phyloP scores from a whole-genome alignment of 37 sponge, comb jelly and placozoan genomes.

The Hormiphora californensis region DNA sequence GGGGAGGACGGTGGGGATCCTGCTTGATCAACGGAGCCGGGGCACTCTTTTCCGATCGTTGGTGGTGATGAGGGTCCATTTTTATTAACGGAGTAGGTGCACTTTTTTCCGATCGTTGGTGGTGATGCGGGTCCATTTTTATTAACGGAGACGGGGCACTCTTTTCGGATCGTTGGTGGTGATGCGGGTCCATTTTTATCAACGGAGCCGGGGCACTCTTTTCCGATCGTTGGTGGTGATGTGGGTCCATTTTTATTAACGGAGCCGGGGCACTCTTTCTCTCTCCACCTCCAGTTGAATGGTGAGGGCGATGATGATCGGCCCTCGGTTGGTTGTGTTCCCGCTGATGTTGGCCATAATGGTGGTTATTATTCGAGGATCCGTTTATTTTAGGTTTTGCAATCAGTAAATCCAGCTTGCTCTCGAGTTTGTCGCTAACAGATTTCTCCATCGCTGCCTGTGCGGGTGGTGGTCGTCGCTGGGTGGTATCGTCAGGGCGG shows the following conservation, averaged over 20 bases:
- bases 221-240: too few species aligned
- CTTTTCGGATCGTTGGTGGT: too few species aligned
- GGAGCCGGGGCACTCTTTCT: too few species aligned
- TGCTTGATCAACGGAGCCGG: too few species aligned
- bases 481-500: too few species aligned
- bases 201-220: too few species aligned
- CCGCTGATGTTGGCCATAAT: not conserved
- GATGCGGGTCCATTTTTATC: too few species aligned
- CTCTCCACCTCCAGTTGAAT: too few species aligned
- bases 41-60: conserved; percentile 11
- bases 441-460: conserved; percentile 36
- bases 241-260: too few species aligned
- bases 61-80: not conserved
- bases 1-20: too few species aligned
- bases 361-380: not conserved
- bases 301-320: not conserved
- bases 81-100: not conserved
- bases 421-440: conserved; percentile 40
- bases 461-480: too few species aligned
- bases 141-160: too few species aligned
- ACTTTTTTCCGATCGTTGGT: not conserved
- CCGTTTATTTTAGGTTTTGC: conserved; percentile 5
- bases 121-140: not conserved
- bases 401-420: not conserved
- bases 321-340: not conserved